Conservation (phyloP, 2,113 vertebrate genomes). For the Saccopteryx leptura region DNA sequence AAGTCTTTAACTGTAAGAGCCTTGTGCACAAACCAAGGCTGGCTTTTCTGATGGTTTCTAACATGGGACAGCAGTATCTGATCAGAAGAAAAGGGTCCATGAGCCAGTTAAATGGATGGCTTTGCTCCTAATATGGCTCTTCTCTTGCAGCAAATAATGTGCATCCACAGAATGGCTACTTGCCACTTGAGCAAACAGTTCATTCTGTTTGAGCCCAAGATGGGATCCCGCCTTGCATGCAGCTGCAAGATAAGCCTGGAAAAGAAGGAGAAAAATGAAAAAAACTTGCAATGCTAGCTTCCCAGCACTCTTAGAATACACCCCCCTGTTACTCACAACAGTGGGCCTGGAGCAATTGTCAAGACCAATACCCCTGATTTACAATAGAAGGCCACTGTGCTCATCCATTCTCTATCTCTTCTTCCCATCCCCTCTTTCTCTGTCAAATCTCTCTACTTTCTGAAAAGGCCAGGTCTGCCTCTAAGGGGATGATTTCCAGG, state of each 20-base stretch:
- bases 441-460: neutral
- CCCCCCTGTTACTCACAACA: neutral
- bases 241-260: neutral
- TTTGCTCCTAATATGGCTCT: neutral
- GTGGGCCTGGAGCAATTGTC: neutral
- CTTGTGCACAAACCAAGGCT: neutral
- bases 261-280: neutral
- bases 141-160: neutral
- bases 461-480: neutral
- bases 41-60: neutral
- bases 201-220: neutral
- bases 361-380: neutral
- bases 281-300: neutral
- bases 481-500: neutral
- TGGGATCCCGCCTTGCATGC: too few species aligned
- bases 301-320: neutral
- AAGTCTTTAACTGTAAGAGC: neutral
- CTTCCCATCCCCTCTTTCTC: neutral
- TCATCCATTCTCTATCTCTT: neutral
- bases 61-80: neutral
- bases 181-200: neutral
- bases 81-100: neutral
- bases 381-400: neutral
- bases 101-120: neutral
- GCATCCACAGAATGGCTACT: neutral